Evolutionary conservation across 2,888 invertebrate genomes (phyloP).

Genomic region (Oscheius sp.): DNA sequence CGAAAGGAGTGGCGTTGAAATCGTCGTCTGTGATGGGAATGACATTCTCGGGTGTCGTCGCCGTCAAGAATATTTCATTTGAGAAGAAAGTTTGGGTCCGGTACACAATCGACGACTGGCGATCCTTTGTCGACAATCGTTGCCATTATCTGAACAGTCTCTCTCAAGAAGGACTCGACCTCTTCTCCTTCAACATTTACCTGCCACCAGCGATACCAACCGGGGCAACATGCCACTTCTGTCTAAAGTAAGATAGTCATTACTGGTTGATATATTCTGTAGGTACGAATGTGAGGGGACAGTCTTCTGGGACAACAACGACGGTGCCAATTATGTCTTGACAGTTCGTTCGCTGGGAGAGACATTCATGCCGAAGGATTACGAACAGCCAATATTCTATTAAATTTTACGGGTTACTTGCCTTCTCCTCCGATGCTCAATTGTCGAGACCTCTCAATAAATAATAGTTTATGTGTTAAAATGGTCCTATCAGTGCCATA

Average conservation of each 20-base stretch:
- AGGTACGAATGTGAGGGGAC: constrained; percentile 21
- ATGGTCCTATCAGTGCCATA: constrained; percentile 19
- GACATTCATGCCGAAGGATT: constrained; percentile 9
- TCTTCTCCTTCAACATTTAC: constrained; percentile 33
- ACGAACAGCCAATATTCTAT: constrained; percentile 20
- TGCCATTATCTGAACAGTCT: constrained; percentile 19
- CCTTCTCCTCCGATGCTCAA: neutral
- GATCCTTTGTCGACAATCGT: constrained; percentile 27
- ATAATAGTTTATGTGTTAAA: neutral
- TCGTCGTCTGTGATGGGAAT: constrained; percentile 33
- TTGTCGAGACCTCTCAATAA: neutral
- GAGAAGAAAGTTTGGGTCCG: constrained; percentile 32
- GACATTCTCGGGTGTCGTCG: constrained; percentile 38
- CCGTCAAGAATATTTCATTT: constrained; percentile 28
- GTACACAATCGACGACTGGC: constrained; percentile 37
- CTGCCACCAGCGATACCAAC: constrained; percentile 33
- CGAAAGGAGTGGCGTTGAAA: constrained; percentile 26
- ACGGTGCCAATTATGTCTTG: constrained; percentile 35
- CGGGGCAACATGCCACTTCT: constrained; percentile 37
- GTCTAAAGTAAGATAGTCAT: constrained; percentile 16
- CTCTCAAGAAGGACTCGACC: constrained; percentile 20
- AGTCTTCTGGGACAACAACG: constrained; percentile 37
- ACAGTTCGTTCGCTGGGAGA: constrained; percentile 33
- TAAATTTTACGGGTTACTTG: neutral
- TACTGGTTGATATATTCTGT: neutral